A percentile compares a stretch with the other conserved stretches of the same genome.
Conservation (phyloP, 2,113 vertebrate genomes). For the Dinomys branickii region DNA sequence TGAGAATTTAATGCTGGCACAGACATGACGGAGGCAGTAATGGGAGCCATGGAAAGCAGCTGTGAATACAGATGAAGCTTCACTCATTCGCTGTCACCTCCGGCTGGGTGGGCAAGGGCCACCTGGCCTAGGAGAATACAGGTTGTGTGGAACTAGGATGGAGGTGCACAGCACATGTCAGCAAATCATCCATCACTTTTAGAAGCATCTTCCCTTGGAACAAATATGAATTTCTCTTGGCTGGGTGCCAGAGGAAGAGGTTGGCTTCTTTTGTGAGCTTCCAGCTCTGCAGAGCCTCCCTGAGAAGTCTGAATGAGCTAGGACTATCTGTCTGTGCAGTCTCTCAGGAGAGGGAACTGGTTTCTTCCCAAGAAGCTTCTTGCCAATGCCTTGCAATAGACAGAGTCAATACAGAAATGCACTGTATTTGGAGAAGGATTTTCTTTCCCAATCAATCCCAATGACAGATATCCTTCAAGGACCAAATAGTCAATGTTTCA, state of each 20-base stretch:
- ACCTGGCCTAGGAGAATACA: not conserved
- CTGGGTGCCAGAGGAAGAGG: not conserved
- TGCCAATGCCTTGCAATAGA: not conserved
- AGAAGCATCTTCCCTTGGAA: not conserved
- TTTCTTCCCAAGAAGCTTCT: not conserved
- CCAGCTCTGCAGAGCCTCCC: not conserved
- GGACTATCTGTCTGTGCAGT: no score
- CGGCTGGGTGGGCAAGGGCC: not conserved
- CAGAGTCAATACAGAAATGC: not conserved
- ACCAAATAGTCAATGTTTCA: not conserved
- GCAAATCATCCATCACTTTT: not conserved
- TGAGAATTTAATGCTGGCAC: not conserved
- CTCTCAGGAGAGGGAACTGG: not conserved
- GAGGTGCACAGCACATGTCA: not conserved
- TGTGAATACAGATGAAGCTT: not conserved
- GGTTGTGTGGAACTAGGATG: not conserved
- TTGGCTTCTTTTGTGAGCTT: not conserved
- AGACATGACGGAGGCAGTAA: not conserved
- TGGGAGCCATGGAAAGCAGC: not conserved
- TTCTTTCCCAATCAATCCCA: not conserved
- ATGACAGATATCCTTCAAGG: not conserved
- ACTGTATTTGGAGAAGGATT: not conserved
- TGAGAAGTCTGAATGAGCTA: not conserved
- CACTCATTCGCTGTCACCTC: not conserved
- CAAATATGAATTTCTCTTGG: not conserved